phyloP scores from a whole-genome alignment of 2,113 vertebrate genomes.

The Aphyosemion australe region DNA sequence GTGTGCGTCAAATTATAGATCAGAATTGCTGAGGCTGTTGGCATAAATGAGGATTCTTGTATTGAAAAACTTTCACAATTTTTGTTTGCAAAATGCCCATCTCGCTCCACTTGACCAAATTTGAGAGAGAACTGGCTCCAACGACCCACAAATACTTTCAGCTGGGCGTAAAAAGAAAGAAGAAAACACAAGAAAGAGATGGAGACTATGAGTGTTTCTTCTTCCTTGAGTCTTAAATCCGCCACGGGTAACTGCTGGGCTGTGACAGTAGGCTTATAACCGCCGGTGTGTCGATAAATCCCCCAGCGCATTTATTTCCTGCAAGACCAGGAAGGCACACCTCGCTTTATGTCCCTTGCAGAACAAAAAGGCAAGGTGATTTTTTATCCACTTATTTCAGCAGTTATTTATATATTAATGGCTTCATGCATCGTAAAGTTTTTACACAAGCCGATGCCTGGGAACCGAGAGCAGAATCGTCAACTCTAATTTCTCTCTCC shows the following conservation, averaged over 20 bases:
- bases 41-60: constrained; percentile 7
- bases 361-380: constrained; percentile 47
- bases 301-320: constrained; percentile 70
- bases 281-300: constrained; percentile 76
- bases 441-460: constrained; percentile 24
- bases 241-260: constrained; percentile 63
- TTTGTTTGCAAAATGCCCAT: constrained; percentile 19
- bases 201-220: constrained; percentile 61
- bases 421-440: constrained; percentile 57
- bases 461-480: constrained; percentile 5
- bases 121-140: constrained; percentile 27
- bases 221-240: constrained; percentile 70
- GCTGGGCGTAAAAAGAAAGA: constrained; percentile 19
- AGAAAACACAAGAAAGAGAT: constrained; percentile 56
- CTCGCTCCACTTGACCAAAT: constrained; percentile 33
- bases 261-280: constrained; percentile 77
- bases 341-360: constrained; percentile 52
- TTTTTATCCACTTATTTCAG: constrained; percentile 42
- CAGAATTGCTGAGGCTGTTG: constrained; percentile 2
- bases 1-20: constrained; percentile 27
- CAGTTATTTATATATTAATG: constrained; percentile 62
- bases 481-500: constrained; percentile 1
- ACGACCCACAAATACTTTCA: constrained; percentile 31
- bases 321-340: constrained; percentile 55
- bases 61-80: constrained; percentile 16